Evolutionary conservation across 2,888 invertebrate species (phyloP), one percentile per base, ranked within the genome.

Genomic region (Cryptocheilus praepositus): DNA sequence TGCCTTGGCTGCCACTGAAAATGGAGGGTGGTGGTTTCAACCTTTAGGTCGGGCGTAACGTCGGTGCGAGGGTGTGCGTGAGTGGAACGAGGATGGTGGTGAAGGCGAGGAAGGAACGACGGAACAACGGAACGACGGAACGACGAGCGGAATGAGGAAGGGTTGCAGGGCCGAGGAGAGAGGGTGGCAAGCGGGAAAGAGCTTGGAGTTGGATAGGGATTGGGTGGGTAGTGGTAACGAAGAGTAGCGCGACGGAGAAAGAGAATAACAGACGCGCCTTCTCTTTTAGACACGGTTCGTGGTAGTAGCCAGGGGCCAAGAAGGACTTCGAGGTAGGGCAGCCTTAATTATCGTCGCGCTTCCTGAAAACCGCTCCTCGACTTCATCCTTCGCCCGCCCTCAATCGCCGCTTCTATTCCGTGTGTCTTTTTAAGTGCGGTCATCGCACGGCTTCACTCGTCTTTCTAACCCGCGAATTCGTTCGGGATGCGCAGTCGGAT

Each of bases 251-350:
- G 76, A 83, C 81, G 74, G 82, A 84, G 84, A 83, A 82, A 82
- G 83, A 82, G 82, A 84, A 85, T 84, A 85, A 85, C 84, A 79
- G 83, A 84, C 83, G 84, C 72, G 79, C 11, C 73, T 73, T 76
- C 76, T 79, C 75, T 76, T 36, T 36, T 36, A 36, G 36, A 8
- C 36, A 7, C 7, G 36, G 36, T 36, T 36, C 36, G 80, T 79
- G 81, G 82, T 76, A 81, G 82, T 85, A 79, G 85, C 85, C 85
- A 85, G 76, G 80, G 84, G 85, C 85, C 83, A 81, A 85, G 79
- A 80, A 86, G 79, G 79, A 83, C 83, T 85, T 81, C 77, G 82
- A 82, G 85, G 84, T 85, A 81, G 83, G 80, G 81, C 80, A 77
- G 85, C 79, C 82, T 83, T 83, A 82, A 85, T 85, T 85, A 81